These are phyloP conservation scores for Epizoanthus stellaris DNA, from an alignment of 92 coral and sea anemone species.

Conservation along the genomic window DNA sequence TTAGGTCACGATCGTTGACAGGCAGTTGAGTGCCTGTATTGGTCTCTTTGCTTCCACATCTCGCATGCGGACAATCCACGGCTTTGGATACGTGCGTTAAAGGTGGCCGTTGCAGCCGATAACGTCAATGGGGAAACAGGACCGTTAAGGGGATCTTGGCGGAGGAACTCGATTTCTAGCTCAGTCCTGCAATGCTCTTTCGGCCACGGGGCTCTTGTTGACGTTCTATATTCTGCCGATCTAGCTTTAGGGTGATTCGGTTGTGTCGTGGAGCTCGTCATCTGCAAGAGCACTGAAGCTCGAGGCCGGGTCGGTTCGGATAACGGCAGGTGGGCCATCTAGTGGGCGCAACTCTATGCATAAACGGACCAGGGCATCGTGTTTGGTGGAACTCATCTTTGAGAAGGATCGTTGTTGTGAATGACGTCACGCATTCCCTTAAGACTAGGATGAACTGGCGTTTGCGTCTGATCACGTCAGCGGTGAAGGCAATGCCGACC, in stretches of 20 bases:
- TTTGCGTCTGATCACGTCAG: slow-evolving; percentile 25
- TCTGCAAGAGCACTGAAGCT: slow-evolving; percentile 22
- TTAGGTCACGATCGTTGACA: slow-evolving; percentile 38
- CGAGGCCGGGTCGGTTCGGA: slow-evolving; percentile 47
- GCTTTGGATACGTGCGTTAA: slow-evolving; percentile 35
- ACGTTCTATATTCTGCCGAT: slow-evolving; percentile 19
- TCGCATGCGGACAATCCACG: slow-evolving; percentile 45
- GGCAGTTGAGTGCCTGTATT: slow-evolving; percentile 42
- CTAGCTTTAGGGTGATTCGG: slow-evolving; percentile 25
- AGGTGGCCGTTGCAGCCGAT: slow-evolving; percentile 40
- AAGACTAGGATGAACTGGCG: slow-evolving; percentile 44
- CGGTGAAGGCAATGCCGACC: slow-evolving; percentile 39
- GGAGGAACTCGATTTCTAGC: slow-evolving; percentile 30
- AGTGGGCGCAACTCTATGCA: slow-evolving; percentile 44
- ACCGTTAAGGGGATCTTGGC: slow-evolving; percentile 25
- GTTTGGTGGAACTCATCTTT: slow-evolving; percentile 42
- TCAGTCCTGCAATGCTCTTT: slow-evolving; percentile 38
- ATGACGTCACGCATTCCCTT: slow-evolving; percentile 27
- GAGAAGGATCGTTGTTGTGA: background rate
- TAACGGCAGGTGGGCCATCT: slow-evolving; percentile 28
- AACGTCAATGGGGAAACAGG: slow-evolving; percentile 24
- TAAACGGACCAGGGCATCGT: slow-evolving; percentile 43
- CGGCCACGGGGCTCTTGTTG: slow-evolving; percentile 41
- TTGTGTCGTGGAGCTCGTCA: slow-evolving; percentile 25
- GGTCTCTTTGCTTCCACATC: slow-evolving; percentile 41